A percentile compares a stretch with the other conserved stretches of the same genome.
phyloP scores from a whole-genome alignment of 2,797 vertebrate genomes.

The Odontamblyopus rebecca region DNA sequence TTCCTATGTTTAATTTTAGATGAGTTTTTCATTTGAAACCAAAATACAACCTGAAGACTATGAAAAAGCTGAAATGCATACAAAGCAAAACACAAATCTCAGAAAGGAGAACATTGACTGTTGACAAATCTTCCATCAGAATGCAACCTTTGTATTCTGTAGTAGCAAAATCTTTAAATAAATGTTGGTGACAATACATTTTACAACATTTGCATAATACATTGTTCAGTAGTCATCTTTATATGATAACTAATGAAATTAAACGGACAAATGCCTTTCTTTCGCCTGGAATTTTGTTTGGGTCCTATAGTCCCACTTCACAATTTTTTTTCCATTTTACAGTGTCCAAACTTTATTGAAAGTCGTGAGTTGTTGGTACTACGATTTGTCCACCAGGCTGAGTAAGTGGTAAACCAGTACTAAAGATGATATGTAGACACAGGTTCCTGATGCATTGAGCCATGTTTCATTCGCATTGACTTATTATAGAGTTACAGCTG shows the following conservation, averaged over 20 bases:
- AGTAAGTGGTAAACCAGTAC: conserved; percentile 31
- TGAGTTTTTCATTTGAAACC: conserved; percentile 17
- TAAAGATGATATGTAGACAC: conserved; percentile 46
- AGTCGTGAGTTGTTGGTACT: conserved; percentile 21
- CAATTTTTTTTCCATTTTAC: too few species aligned
- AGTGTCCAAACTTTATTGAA: neutral
- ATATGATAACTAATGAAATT: too few species aligned
- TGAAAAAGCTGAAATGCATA: neutral
- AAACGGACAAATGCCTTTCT: too few species aligned
- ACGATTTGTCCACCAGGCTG: conserved; percentile 23
- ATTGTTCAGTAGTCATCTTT: too few species aligned
- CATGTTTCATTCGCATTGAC: conserved; percentile 65
- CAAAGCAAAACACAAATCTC: neutral
- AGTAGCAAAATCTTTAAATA: neutral
- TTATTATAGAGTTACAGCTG: conserved; percentile 67
- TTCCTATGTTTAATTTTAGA: conserved; percentile 11
- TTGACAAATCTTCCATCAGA: neutral
- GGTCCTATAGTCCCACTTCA: neutral
- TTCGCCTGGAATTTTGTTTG: neutral
- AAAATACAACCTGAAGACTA: neutral
- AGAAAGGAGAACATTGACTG: neutral
- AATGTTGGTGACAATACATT: neutral
- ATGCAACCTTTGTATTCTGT: neutral
- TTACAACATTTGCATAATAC: too few species aligned
- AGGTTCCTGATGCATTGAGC: conserved; percentile 58